Evolutionary conservation across 2,888 invertebrate species (phyloP).

Genomic region (Plagiodera versicolora): DNA sequence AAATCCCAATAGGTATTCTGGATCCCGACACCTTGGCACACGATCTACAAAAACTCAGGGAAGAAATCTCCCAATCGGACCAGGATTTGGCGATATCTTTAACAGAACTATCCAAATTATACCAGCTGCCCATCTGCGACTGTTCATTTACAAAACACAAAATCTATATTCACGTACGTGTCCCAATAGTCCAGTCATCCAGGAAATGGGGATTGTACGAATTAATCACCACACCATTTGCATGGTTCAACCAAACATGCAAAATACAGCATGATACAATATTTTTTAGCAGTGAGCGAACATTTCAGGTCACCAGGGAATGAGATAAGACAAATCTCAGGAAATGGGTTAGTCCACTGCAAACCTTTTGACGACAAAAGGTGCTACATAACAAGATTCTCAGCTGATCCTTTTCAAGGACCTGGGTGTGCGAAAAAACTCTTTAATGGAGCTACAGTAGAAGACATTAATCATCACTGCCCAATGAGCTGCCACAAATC

Average conservation of each 20-base stretch:
- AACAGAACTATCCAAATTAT: slow-evolving; percentile 15
- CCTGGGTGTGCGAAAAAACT: slow-evolving; percentile 26
- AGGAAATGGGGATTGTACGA: slow-evolving; percentile 22
- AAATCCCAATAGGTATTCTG: slow-evolving; percentile 22
- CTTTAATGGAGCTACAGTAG: slow-evolving; percentile 26
- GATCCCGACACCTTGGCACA: slow-evolving; percentile 15
- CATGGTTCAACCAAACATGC: slow-evolving; percentile 30
- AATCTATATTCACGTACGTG: slow-evolving; percentile 17
- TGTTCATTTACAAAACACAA: slow-evolving; percentile 19
- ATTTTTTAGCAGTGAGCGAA: slow-evolving; percentile 6
- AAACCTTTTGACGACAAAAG: slow-evolving; percentile 23
- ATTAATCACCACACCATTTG: slow-evolving; percentile 28
- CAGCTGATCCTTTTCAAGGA: slow-evolving; percentile 20
- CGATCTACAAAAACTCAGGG: slow-evolving; percentile 13
- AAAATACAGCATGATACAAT: slow-evolving; percentile 17
- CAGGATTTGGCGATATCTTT: slow-evolving; percentile 24
- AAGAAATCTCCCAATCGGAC: neutral
- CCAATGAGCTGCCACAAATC: slow-evolving; percentile 27
- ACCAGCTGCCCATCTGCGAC: slow-evolving; percentile 27
- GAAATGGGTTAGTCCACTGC: slow-evolving; percentile 22
- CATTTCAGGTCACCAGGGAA: neutral
- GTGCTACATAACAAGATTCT: slow-evolving; percentile 28
- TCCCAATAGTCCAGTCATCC: slow-evolving; percentile 17
- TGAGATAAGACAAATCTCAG: slow-evolving; percentile 25
- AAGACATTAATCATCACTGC: slow-evolving; percentile 25